Evolutionary conservation across 2,888 invertebrate species (phyloP), one percentile per base, ranked within the genome.

Genomic region (Anarsia innoxiella): DNA sequence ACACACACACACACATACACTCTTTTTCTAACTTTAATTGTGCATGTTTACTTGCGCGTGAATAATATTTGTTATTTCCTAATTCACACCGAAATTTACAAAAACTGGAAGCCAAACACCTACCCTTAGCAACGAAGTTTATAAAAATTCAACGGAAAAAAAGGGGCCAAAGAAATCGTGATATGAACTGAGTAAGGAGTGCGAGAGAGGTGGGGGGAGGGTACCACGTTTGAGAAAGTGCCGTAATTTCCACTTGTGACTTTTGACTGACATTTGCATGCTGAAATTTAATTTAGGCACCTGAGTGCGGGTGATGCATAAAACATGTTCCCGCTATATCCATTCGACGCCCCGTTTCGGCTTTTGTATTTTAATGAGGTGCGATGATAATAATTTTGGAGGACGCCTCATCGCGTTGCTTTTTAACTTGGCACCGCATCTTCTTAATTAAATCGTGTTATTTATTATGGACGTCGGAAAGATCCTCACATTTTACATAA

Each of bases 271-370:
- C 73, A 72, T 64, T 58, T 65, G 57, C 66, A 62, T 63, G 59
- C 54, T 58, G 57, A 63, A 71, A 71, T 73, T 74, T 74, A 74
- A 74, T 74, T 74, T 68, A 66, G 73, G 61, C 68, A 73, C 70
- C 71, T 72, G 66, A 14, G 26, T 31, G 38, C 49, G 45, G 36
- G 59, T 63, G 63, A 59, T 73, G 74, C 72, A 74, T 74, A 70
- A 74, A 66, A 74, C 73, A 74, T 73, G 52, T n/a, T 38, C 62
- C 45, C 51, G 62, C 58, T 66, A 62, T 59, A 64, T 59, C 66
- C 68, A 66, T 65, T 59, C 56, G 50, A 53, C 42, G 45, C 44
- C 45, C 47, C 52, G 45, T 46, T 47, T 45, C 47, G 39, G 47
- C 61, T 64, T 67, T 71, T 71, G 62, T 71, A 57, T 68, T 68